A percentile compares a stretch with the other conserved stretches of the same genome.
Evolutionary conservation across 2,797 vertebrate genomes (phyloP).

Genomic region (Chelidonichthys spinosus): DNA sequence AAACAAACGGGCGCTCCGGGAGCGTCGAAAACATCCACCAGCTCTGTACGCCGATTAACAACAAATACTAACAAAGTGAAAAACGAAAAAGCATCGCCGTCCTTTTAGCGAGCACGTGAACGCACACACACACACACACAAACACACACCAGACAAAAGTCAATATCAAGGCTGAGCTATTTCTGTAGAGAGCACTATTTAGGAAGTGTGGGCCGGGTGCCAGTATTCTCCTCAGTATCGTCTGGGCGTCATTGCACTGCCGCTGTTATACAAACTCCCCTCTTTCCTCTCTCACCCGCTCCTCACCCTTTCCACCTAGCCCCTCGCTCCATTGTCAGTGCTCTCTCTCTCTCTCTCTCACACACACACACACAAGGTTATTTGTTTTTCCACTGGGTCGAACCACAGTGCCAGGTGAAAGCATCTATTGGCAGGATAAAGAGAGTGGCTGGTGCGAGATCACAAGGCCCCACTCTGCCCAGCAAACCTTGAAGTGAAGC

Average conservation of each 20-base stretch:
- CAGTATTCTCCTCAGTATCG: constrained; percentile 81
- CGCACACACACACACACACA: constrained; percentile 50
- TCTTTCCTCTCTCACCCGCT: constrained; percentile 72
- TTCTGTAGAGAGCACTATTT: constrained; percentile 85
- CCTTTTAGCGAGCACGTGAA: constrained; percentile 39
- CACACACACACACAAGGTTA: constrained; percentile 80
- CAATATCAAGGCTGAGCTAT: constrained; percentile 86
- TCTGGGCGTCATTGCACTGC: constrained; percentile 77
- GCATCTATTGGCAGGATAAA: constrained; percentile 76
- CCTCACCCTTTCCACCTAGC: constrained; percentile 70
- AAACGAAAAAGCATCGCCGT: constrained; percentile 60
- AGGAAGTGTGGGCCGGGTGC: constrained; percentile 82
- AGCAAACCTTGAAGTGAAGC: constrained; percentile 83
- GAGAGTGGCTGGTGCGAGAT: constrained; percentile 76
- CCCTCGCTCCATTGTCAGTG: constrained; percentile 74
- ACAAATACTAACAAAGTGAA: constrained; percentile 36
- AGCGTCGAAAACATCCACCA: constrained; percentile 17
- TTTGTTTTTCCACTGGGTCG: constrained; percentile 84
- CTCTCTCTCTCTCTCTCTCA: constrained; percentile 35
- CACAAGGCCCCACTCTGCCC: constrained; percentile 75
- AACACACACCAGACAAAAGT: constrained; percentile 76
- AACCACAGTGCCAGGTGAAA: constrained; percentile 78
- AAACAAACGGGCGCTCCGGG: constrained; percentile 16
- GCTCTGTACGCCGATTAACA: constrained; percentile 15
- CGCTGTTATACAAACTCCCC: constrained; percentile 80